Evolutionary conservation across 2,797 vertebrate genomes (phyloP).

Genomic region (Pygocentrus nattereri): DNA sequence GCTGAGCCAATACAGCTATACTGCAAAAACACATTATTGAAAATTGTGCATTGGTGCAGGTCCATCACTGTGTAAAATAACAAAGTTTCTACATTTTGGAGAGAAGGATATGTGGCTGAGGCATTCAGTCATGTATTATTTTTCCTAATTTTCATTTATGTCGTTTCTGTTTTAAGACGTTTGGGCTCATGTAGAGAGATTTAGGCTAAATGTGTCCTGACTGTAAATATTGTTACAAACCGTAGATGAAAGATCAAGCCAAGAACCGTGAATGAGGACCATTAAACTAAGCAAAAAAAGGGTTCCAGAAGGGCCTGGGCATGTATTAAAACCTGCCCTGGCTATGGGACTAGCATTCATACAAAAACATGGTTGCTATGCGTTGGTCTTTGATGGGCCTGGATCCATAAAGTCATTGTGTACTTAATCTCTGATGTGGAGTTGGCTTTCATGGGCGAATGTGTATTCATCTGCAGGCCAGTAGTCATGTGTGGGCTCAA

Average conservation of each 20-base stretch:
- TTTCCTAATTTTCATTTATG: background rate
- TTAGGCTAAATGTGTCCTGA: background rate
- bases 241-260: background rate
- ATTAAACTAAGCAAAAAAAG: constrained; percentile 6
- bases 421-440: constrained; percentile 5
- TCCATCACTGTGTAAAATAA: background rate
- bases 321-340: background rate
- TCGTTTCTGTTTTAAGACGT: background rate
- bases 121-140: background rate
- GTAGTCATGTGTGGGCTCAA: background rate
- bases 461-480: constrained; percentile 15
- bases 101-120: background rate
- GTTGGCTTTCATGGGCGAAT: constrained; percentile 1
- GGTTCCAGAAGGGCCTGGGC: background rate
- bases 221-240: background rate
- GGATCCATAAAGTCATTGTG: constrained; percentile 13
- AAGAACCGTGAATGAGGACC: background rate
- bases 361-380: constrained; percentile 6
- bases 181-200: background rate
- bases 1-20: background rate
- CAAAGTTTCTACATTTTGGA: background rate
- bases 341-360: background rate
- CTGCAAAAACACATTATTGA: background rate
- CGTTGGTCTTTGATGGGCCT: background rate
- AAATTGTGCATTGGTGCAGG: background rate